phyloP scores from a whole-genome alignment of 2,113 vertebrate species.

The Oncorhynchus clarkii region DNA sequence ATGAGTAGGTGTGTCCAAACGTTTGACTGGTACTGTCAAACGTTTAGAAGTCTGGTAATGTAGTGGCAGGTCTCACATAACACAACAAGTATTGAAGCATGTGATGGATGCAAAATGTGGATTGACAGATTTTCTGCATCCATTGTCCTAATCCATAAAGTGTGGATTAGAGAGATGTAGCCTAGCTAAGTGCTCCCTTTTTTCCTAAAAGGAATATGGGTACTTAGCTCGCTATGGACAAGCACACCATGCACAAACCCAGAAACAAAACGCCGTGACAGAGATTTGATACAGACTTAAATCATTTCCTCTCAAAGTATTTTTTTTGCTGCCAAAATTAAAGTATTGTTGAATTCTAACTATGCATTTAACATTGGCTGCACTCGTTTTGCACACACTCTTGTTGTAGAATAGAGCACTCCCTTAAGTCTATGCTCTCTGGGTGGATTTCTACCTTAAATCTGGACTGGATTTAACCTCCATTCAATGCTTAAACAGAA shows the following conservation, averaged over 20 bases:
- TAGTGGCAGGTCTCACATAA: conserved; percentile 8
- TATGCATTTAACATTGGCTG: background rate
- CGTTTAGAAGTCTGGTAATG: background rate
- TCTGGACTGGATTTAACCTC: conserved; percentile 3
- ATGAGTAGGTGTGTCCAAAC: no score
- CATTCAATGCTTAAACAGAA: background rate
- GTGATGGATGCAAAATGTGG: conserved; percentile 61
- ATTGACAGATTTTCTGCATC: conserved; percentile 64
- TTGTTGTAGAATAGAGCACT: background rate
- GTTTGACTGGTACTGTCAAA: no score
- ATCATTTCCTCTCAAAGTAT: background rate
- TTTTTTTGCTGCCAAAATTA: background rate
- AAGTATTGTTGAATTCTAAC: background rate
- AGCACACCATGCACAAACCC: conserved; percentile 3
- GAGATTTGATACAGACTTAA: background rate
- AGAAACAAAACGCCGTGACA: background rate
- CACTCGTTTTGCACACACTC: background rate
- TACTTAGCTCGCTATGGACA: conserved; percentile 43
- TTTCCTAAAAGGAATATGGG: conserved; percentile 53
- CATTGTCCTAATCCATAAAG: conserved; percentile 71
- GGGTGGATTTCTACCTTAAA: background rate
- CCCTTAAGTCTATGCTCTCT: background rate
- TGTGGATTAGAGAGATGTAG: conserved; percentile 68
- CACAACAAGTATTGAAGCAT: conserved; percentile 48
- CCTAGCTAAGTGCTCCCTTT: conserved; percentile 63